Percentiles rank a stretch among this genome's conserved stretches.
These are phyloP conservation scores for Sebastes steindachneri DNA, from an alignment of 2,797 vertebrate species.

Conservation along the genomic window DNA sequence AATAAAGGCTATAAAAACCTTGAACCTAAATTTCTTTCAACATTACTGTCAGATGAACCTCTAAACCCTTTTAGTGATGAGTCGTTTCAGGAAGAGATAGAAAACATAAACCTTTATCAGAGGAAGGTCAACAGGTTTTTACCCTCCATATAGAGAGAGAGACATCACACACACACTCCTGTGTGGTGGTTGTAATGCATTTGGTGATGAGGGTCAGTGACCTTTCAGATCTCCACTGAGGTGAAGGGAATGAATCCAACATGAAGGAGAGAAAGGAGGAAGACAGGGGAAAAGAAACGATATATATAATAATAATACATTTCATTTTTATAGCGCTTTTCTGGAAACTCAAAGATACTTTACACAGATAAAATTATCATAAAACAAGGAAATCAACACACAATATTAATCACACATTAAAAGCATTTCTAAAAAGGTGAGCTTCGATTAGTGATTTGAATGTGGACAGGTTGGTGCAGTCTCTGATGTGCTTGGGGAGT, in stretches of 20 bases:
- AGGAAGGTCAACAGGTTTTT: slow-evolving; percentile 17
- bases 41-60: neutral
- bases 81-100: neutral
- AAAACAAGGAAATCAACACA: too few species aligned
- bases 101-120: neutral
- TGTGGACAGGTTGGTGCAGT: too few species aligned
- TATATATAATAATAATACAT: neutral
- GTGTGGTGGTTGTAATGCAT: slow-evolving; percentile 16
- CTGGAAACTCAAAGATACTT: neutral
- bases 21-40: neutral
- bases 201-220: slow-evolving; percentile 43
- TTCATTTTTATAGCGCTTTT: too few species aligned
- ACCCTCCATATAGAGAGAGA: neutral
- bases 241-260: slow-evolving; percentile 13
- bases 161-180: neutral
- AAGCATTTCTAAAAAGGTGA: too few species aligned
- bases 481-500: too few species aligned
- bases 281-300: neutral
- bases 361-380: neutral
- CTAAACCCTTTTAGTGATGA: neutral
- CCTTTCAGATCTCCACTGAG: slow-evolving; percentile 20
- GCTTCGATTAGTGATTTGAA: too few species aligned
- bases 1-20: neutral
- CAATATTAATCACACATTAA: too few species aligned
- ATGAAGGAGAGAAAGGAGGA: neutral